Percentiles rank a stretch among this genome's conserved stretches.
These are phyloP conservation scores for Leptopterna dolabrata DNA, from an alignment of 2,888 invertebrate genomes.

Conservation along the genomic window DNA sequence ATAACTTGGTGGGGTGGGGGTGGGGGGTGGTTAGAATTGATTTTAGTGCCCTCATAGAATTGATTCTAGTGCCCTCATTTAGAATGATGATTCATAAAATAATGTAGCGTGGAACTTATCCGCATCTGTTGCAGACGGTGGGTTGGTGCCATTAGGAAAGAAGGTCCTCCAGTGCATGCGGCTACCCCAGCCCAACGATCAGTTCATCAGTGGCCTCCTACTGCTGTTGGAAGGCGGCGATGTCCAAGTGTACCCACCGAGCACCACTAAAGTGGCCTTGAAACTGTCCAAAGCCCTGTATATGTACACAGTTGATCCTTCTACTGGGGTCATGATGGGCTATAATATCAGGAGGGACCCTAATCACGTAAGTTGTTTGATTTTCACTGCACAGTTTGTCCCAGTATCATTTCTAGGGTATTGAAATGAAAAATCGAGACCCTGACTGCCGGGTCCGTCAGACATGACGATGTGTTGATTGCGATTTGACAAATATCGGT, in stretches of 20 bases:
- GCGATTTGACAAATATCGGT: no score
- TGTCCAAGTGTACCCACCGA: constrained; percentile 77
- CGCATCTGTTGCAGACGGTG: constrained; percentile 66
- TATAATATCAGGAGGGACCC: constrained; percentile 70
- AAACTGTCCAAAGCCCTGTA: constrained; percentile 72
- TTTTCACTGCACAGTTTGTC: no score
- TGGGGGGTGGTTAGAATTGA: no score
- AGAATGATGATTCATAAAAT: no score
- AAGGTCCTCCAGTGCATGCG: constrained; percentile 81
- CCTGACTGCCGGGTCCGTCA: no score
- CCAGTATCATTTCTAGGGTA: no score
- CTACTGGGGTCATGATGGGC: constrained; percentile 73
- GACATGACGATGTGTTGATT: no score
- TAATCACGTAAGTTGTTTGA: constrained; percentile 65
- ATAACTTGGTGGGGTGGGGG: no score
- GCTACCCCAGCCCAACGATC: constrained; percentile 76
- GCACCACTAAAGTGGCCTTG: constrained; percentile 69
- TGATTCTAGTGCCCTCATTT: no score
- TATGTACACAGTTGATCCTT: constrained; percentile 74
- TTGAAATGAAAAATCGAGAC: no score
- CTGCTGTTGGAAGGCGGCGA: constrained; percentile 76
- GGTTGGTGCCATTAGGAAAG: constrained; percentile 71
- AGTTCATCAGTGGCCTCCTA: constrained; percentile 82
- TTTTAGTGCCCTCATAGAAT: no score
- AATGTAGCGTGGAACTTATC: neutral